These are phyloP conservation scores for Choreutis nemorana DNA, from an alignment of 2,888 invertebrate genomes.

Conservation along the genomic window DNA sequence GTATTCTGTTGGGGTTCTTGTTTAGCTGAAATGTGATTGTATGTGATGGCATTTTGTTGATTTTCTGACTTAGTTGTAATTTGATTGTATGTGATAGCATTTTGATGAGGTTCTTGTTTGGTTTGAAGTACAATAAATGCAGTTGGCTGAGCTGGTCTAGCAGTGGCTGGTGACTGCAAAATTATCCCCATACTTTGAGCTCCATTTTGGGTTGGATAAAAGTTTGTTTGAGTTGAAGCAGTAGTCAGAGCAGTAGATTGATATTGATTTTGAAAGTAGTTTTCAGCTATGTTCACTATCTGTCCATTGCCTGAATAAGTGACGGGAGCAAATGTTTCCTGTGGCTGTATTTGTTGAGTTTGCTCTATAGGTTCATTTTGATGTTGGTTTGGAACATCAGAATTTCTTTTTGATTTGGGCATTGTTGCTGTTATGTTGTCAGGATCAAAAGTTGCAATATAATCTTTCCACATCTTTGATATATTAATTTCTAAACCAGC, in stretches of 20 bases:
- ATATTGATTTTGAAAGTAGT: constrained; percentile 59
- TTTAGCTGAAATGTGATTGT: constrained; percentile 15
- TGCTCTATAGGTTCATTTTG: constrained; percentile 22
- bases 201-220: constrained; percentile 51
- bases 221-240: constrained; percentile 38
- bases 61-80: constrained; percentile 16
- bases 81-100: constrained; percentile 31
- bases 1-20: too few relatives aligned
- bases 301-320: constrained; percentile 56
- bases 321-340: constrained; percentile 38
- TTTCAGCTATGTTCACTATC: constrained; percentile 56
- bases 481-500: constrained; percentile 65
- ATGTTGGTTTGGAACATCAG: constrained; percentile 26
- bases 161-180: constrained; percentile 35
- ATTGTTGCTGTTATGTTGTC: constrained; percentile 56
- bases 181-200: constrained; percentile 52
- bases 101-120: constrained; percentile 42
- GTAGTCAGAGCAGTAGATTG: constrained; percentile 39
- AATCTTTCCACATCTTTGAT: constrained; percentile 67
- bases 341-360: constrained; percentile 19
- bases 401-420: constrained; percentile 52
- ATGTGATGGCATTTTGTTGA: too few relatives aligned
- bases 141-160: constrained; percentile 41
- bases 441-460: constrained; percentile 62
- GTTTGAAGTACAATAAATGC: constrained; percentile 53